Percentiles rank a stretch among this genome's conserved stretches.
Conservation (phyloP, 2,797 vertebrate species). For the Melanogrammus aeglefinus region DNA sequence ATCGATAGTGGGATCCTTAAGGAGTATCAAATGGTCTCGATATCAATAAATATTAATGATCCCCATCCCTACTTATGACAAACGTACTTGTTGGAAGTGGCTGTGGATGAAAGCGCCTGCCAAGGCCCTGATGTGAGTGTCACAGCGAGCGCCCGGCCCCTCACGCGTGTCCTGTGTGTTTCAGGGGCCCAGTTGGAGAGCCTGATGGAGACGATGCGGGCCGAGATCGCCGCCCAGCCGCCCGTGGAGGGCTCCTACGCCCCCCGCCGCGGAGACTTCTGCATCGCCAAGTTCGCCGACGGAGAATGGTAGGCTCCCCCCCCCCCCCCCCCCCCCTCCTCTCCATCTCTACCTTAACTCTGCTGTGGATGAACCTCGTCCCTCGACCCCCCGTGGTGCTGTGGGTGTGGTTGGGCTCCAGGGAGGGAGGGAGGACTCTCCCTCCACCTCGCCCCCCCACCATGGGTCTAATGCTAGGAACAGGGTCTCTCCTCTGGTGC, state of each 20-base stretch:
- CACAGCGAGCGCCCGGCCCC: background rate
- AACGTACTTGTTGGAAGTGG: too few relatives aligned
- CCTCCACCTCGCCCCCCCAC: slow-evolving; percentile 18
- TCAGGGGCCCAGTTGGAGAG: slow-evolving; percentile 90
- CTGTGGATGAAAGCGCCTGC: too few relatives aligned
- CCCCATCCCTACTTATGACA: too few relatives aligned
- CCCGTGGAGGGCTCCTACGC: slow-evolving; percentile 87
- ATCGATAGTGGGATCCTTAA: too few relatives aligned
- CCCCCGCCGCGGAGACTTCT: slow-evolving; percentile 87
- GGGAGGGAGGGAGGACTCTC: too few relatives aligned
- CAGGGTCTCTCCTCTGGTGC: slow-evolving; percentile 29
- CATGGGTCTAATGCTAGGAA: slow-evolving; percentile 45
- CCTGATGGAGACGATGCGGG: slow-evolving; percentile 95
- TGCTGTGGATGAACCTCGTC: background rate
- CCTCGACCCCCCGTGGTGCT: slow-evolving; percentile 10
- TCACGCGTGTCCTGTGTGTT: background rate
- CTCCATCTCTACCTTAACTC: background rate
- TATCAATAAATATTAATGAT: too few relatives aligned
- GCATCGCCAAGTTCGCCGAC: slow-evolving; percentile 93
- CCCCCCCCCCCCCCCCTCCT: background rate
- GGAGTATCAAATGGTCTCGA: too few relatives aligned
- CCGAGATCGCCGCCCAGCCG: slow-evolving; percentile 85
- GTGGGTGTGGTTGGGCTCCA: too few relatives aligned
- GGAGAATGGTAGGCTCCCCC: slow-evolving; percentile 84
- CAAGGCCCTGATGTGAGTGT: too few relatives aligned